Evolutionary conservation across 2,797 vertebrate species (phyloP), one percentile per base, ranked within the genome.

Genomic region (Oreochromis grahami): DNA sequence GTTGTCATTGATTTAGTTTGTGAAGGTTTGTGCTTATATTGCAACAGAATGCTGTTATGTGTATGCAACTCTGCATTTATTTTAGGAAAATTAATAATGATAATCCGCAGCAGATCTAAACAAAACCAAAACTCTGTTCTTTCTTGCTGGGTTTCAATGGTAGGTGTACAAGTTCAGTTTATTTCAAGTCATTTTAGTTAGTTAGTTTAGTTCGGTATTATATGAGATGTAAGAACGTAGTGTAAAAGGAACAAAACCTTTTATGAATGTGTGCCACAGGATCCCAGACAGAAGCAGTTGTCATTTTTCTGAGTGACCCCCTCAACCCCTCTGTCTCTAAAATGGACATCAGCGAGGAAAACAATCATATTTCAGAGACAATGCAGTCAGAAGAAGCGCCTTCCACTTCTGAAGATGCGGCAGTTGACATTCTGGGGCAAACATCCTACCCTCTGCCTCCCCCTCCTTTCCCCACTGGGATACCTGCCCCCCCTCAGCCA

Each of bases 381-480:
- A 41, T 41, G 38, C 9, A 41, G 38, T 41, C 4, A 3, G 10
- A 41, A 41, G 38, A 9, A 34, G 34, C 7, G 3, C 34, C 34
- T 34, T 34, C 34, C 34, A 34, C 34, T 34, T 8, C 8, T 34
- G 34, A 34, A 34, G 34, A 8, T 34, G 34, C 7, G 8, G 3
- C 34, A 34, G 34, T 34, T 34, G 34, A 34, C 34, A 34, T 34
- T 34, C 2, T 34, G 34, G 34, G 34, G 38, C 38, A 41, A 41
- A 41, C 10, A 41, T 6, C 10, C 38, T 11, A 41, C 38, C 38
- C 10, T 41, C 38, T 3, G 10, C 38, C 38, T 41, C 38, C 10
- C 6, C 24, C 1, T 17, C 26, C 24, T 55, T 29, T 32, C 26
- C 55, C 24, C 26, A 32, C 0, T 29, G 14, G 14, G 14, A 55